Evolutionary conservation across 2,113 vertebrate genomes (phyloP), one percentile per base, ranked within the genome.

Genomic region (Leptodactylus fuscus): DNA sequence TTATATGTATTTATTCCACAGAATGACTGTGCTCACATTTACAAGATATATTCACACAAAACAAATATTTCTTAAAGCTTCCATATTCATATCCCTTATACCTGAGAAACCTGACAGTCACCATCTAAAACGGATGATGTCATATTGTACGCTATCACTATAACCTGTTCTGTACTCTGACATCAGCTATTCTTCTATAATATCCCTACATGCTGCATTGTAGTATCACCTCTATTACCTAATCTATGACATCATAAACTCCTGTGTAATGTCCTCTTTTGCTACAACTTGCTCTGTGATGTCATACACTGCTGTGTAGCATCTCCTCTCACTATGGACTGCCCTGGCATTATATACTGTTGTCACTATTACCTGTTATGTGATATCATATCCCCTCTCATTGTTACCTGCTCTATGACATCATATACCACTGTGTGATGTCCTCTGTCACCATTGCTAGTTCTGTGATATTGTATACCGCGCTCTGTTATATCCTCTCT

Each of bases 1-100:
- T 69, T 69, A 69, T 69, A 69, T 69, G 32, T 69, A 69, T 69
- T 69, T 69, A 67, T 69, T 69, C 34, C 65, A 3, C 34, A 36
- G 18, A 34, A 12, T 38, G 65, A 69, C 65, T 62, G 3, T 36
- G 32, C 62, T 67, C 62, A 36, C 32, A 36, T 67, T 32, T 36
- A 58, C 58, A 22, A 36, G 65, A 69, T 10, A 36, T 6, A 69
- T 69, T 34, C 65, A 69, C 16, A 15, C 5, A 38, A 69, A 36
- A 36, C 65, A 69, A 36, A 69, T 69, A 69, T 11, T 69, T 22
- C 65, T 69, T 69, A 69, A 69, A 69, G 34, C 8, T 36, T 69
- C 18, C 38, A 69, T 36, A 38, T 69, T 69, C 5, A 36, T 69
- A 69, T 38, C 18, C 34, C 65, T 38, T 11, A 22, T 27, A 69